These are phyloP conservation scores for Lates calcarifer DNA, from an alignment of 2,113 vertebrate genomes.

Conservation along the genomic window DNA sequence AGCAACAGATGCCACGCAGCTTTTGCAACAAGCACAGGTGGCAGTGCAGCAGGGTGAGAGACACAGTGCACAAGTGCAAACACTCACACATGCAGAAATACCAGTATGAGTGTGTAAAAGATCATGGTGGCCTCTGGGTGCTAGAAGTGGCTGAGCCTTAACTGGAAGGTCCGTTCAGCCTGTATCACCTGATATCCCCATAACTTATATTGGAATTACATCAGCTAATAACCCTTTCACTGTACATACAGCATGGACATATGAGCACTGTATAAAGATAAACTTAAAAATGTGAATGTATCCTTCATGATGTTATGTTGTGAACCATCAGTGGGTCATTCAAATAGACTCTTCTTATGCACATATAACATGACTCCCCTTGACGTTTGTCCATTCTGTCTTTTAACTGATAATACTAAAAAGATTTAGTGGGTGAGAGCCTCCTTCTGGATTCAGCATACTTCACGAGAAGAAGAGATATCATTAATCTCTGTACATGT, in stretches of 20 bases:
- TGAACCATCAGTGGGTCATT: neutral
- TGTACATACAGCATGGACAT: too few relatives aligned
- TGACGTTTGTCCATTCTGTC: too few relatives aligned
- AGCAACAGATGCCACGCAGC: slow-evolving; percentile 89
- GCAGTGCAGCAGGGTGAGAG: slow-evolving; percentile 92
- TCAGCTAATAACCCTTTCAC: too few relatives aligned
- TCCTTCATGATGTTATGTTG: too few relatives aligned
- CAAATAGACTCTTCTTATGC: too few relatives aligned
- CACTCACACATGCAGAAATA: neutral
- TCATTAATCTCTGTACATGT: neutral
- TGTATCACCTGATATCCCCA: neutral
- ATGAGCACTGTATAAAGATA: too few relatives aligned
- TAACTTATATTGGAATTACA: too few relatives aligned
- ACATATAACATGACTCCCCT: too few relatives aligned
- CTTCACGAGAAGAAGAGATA: neutral
- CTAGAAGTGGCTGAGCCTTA: neutral
- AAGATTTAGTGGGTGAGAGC: too few relatives aligned
- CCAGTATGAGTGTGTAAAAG: neutral
- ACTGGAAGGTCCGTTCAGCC: neutral
- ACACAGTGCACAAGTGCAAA: neutral
- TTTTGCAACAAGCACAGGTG: slow-evolving; percentile 91
- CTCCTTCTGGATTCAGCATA: neutral
- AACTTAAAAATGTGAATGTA: too few relatives aligned
- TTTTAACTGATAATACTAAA: too few relatives aligned
- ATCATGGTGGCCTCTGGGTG: neutral